Evolutionary conservation across 2,797 vertebrate species (phyloP), one percentile per base, ranked within the genome.

Genomic region (Prionace glauca): DNA sequence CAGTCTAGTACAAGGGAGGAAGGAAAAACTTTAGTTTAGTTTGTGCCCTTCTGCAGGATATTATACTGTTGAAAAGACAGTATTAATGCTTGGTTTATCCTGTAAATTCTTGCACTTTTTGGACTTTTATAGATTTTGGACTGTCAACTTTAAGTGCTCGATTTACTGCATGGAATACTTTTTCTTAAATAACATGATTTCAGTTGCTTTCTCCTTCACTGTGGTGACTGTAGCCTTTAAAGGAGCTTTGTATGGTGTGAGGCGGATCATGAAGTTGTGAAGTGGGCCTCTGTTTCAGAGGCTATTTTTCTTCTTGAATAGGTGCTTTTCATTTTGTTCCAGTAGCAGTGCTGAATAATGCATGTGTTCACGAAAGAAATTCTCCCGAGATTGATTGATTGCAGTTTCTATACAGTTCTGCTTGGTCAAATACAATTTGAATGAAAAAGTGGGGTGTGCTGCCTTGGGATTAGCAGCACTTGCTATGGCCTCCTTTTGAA

Each of bases 281-380:
- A 84, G 79, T 84, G 79, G 18, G 36, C 18, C 79, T 22, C 18
- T 84, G 36, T 45, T 84, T 41, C 36, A 22, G 79, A 84, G 79
- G 36, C 79, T 3, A 41, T 84, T 84, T 84, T 77, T n/a, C 74
- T 16, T 77, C 74, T 41, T 84, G 79, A 84, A 84, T 84, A 84
- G 20, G 5, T 84, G 36, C 79, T 22, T 84, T 84, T 45, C n/a
- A 41, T 45, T 84, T 84, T 84, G 36, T 45, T 84, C 56, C 87
- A 62, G 0, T 60, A 20, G 32, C 12, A 7, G 87, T 32, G 26
- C 87, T 90, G 87, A 90, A 90, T 90, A 60, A 90, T 60, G 32
- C 87, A 90, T 90, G 26, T 90, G 87, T 90, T 90, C 29, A n/a
- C 26, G 29, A 5, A 60, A 90, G 56, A 90, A 90, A n/a, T 90